Conservation (phyloP, 2,797 vertebrate genomes). For the Acanthornis magna region DNA sequence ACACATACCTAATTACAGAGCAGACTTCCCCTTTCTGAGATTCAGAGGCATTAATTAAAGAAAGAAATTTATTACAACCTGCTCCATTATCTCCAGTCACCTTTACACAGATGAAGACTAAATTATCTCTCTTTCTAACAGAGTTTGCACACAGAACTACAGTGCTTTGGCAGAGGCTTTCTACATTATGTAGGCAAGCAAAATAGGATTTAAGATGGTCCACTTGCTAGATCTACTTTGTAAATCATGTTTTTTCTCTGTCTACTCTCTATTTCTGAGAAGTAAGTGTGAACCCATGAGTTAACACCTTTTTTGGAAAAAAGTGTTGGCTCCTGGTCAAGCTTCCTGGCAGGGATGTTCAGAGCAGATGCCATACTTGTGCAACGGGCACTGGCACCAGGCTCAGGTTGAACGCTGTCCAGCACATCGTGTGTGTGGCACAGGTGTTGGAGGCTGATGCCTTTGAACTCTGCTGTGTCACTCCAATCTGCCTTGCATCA, state of each 20-base stretch:
- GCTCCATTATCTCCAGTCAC: constrained; percentile 65
- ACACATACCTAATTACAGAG: constrained; percentile 37
- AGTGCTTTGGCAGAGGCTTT: background rate
- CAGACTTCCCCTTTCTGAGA: constrained; percentile 34
- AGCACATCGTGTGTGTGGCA: background rate
- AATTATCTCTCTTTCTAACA: constrained; percentile 25
- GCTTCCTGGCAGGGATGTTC: background rate
- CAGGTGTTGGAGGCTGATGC: constrained; percentile 24
- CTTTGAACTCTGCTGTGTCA: constrained; percentile 36
- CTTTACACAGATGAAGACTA: constrained; percentile 49
- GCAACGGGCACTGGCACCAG: background rate
- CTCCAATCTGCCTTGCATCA: background rate
- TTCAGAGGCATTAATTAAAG: constrained; percentile 57
- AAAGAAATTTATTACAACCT: constrained; percentile 57
- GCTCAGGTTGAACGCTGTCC: background rate
- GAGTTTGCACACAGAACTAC: background rate
- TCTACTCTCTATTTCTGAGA: background rate
- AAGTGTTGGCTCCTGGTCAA: background rate
- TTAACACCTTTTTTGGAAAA: background rate
- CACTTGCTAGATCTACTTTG: background rate
- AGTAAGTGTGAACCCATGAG: background rate
- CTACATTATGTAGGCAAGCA: background rate
- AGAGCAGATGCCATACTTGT: constrained; percentile 11
- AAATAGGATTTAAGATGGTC: background rate
- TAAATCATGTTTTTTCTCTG: background rate